Base-by-base conservation (phyloP, 2,888 invertebrate species). In the Perizoma affinitatum region DNA sequence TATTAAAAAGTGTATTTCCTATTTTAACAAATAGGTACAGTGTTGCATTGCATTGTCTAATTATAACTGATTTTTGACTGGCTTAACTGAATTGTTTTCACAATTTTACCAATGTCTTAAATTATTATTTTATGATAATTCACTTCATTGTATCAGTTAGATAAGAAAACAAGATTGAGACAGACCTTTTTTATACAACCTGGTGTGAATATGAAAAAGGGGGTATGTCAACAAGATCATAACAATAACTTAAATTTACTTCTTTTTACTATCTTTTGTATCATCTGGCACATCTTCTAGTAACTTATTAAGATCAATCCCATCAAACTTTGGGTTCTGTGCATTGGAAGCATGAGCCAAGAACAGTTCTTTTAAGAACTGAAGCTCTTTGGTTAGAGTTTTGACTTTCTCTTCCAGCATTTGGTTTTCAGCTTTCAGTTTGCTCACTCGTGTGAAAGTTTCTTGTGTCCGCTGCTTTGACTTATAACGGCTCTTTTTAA, bases 401-500 rank as follows among this genome's bases (percentile, higher is more conserved):
- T 96, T 96, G 4, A 97, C 96, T 83, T 96, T 96, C 73, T 96
- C 96, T 80, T 96, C 96, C 36, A 97, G 84, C 74, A 95, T 93
- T 78, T 96, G 96, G 82, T 97, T 97, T 79, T 97, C 97, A 6
- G 94, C 94, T 79, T 96, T 95, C 43, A 97, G 82, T 78, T 95
- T 94, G 74, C 94, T 95, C 0, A 97, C 97, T 57, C 96, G 86
- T 60, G 95, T 94, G 66, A 96, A 90, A 5, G 97, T 97, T 79
- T 96, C 96, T 74, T 96, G 95, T 0, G 96, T 96, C 61, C 95
- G 93, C 75, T 95, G 93, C 78, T 96, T 96, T 9, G 96, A 95
- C 86, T 97, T 97, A 57, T 94, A 96, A 67, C 97, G 92, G 71
- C 96, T 96, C 67, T 96, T 94, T 84, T 97, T 97, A 0, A 97